Percentiles rank a stretch among this genome's conserved stretches.
Evolutionary conservation across 2,888 invertebrate species (phyloP).

Genomic region (Corbicula japonica): DNA sequence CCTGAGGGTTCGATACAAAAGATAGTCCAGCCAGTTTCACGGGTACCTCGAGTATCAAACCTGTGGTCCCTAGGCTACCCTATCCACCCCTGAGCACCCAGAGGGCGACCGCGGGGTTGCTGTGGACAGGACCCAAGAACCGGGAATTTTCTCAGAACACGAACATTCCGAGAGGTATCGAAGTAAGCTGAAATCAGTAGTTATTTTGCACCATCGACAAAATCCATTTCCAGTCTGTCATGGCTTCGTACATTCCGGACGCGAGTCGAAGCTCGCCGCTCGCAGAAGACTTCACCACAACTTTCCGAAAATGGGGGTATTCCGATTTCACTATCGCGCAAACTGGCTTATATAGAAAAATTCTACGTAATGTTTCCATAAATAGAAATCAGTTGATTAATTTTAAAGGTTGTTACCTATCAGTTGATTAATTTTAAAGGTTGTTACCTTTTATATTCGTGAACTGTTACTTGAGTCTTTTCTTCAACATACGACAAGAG

Average conservation of each 20-base stretch:
- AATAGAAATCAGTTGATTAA: too few species aligned
- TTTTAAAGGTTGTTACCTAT: too few species aligned
- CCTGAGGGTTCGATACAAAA: too few species aligned
- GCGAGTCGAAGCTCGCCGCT: slow-evolving; percentile 47
- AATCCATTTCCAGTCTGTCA: slow-evolving; percentile 67
- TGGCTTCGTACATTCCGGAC: slow-evolving; percentile 43
- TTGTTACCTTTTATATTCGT: too few species aligned
- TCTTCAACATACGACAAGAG: too few species aligned
- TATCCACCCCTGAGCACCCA: slow-evolving; percentile 63
- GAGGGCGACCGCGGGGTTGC: slow-evolving; percentile 61
- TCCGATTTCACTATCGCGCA: too few species aligned
- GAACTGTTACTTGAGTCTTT: too few species aligned
- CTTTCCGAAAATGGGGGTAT: slow-evolving; percentile 36
- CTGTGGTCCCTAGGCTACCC: slow-evolving; percentile 66
- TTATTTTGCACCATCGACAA: slow-evolving; percentile 54
- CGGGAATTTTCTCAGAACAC: slow-evolving; percentile 64
- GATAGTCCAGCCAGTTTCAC: slow-evolving; percentile 15
- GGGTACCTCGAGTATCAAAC: slow-evolving; percentile 29
- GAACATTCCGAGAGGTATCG: slow-evolving; percentile 67
- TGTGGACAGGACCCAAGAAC: slow-evolving; percentile 60
- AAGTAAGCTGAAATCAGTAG: slow-evolving; percentile 58
- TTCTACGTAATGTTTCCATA: too few species aligned
- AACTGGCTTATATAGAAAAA: too few species aligned
- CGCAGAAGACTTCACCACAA: slow-evolving; percentile 29
- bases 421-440: too few species aligned